Evolutionary conservation across 2,888 invertebrate genomes (phyloP), one percentile per base, ranked within the genome.

Genomic region (Flabesymbios commensalis): DNA sequence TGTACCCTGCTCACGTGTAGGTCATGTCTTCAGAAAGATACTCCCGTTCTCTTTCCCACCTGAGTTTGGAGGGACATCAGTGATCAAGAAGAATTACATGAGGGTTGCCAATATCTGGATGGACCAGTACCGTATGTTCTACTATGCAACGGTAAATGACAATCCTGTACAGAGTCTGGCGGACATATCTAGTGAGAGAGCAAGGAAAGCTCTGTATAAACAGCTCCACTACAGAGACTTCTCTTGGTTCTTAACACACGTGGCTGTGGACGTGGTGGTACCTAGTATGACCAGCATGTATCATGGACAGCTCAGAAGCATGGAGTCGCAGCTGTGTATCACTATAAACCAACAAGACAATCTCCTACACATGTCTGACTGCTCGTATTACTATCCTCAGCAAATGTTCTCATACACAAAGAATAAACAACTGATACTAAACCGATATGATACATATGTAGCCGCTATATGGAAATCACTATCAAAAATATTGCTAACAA

Each of bases 1-100:
- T 69, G 90, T 95, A 29, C 97, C 97, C 1, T 97, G 97, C 81
- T 95, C 94, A 7, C 95, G 96, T 84, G 96, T 97, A 49, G 97
- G 97, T 3, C 97, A 98, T 84, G 95, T 98, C 80, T 98, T 97
- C 57, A 87, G 97, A 70, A 95, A 95, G 82, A 88, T 95, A 64
- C 92, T 94, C 2, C 96, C 97, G 0, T 97, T 97, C 85, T 94
- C 95, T 85, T 98, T 67, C 60, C 33, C 54, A 32, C 14, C 33
- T 4, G 43, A 45, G 17, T 65, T 31, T 2, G 57, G 68, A 28
- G 94, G 95, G 56, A 96, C 96, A 85, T 95, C 96, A 54, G 86
- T 97, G 66, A 91, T 93, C 83, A 88, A 92, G 80, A 52, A 52
- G 32, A 97, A 97, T 85, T 94, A 94, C 28, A 91, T 97, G 69